Evolutionary conservation across 2,113 vertebrate species (phyloP).

Genomic region (Hyla sarda): DNA sequence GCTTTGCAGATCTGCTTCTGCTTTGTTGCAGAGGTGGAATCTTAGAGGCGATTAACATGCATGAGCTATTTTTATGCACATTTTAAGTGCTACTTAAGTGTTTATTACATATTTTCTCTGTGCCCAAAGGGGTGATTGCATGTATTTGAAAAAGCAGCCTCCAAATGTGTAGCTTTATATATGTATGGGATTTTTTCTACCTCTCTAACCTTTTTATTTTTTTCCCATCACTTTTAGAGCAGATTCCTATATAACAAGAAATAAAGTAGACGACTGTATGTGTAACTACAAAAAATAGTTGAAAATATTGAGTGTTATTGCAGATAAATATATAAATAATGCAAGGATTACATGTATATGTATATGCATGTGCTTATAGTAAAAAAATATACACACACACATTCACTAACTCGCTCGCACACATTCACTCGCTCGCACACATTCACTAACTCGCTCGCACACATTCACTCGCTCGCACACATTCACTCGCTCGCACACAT

Average conservation of each 20-base stretch:
- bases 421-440: too few relatives aligned
- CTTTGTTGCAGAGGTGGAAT: slow-evolving; percentile 51
- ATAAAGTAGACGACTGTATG: not conserved
- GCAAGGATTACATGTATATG: not conserved
- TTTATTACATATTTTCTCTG: slow-evolving; percentile 44
- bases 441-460: too few relatives aligned
- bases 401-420: too few relatives aligned
- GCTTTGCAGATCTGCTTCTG: slow-evolving; percentile 17
- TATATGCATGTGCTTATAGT: not conserved
- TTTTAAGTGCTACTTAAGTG: slow-evolving; percentile 56
- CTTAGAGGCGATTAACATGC: slow-evolving; percentile 39
- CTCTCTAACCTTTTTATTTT: too few relatives aligned
- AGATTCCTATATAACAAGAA: not conserved
- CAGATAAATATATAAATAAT: not conserved
- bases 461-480: too few relatives aligned
- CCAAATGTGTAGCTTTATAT: slow-evolving; percentile 34
- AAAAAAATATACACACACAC: too few relatives aligned
- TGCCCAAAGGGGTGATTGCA: slow-evolving; percentile 45
- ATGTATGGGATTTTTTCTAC: slow-evolving; percentile 19
- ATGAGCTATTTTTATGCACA: slow-evolving; percentile 55
- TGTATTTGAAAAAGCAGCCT: slow-evolving; percentile 20
- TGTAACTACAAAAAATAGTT: not conserved
- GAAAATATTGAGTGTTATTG: not conserved
- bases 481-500: too few relatives aligned
- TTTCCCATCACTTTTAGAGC: too few relatives aligned